Base-by-base conservation (phyloP, 2,888 invertebrate species). In the Andrena dorsata region DNA sequence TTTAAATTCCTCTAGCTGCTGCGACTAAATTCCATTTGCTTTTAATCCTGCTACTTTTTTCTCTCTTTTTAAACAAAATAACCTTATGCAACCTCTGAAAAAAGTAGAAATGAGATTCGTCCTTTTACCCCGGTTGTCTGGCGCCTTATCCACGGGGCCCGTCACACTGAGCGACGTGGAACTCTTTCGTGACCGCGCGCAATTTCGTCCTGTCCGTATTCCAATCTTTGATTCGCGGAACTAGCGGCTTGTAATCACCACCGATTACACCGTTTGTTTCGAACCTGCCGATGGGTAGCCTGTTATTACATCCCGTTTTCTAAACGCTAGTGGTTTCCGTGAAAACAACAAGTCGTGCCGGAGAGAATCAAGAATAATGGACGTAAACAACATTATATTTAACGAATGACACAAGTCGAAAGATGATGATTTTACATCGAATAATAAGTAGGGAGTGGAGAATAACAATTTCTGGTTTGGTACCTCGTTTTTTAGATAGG, bases 71-170 rank as follows among this genome's bases (percentile, higher is more conserved):
- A 41, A 35, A 47, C 63, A 49, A 64, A 70, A 71, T 47, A 47
- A 56, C 30, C 58, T n/a, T 32, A 23, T 32, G 26, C 26, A 76
- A 71, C 32, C 64, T 58, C 64, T 5, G 32, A 30, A 26, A 26
- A 47, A 58, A 20, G 32, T 47, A 49, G 51, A 71, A 71, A 76
- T 35, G 76, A 71, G 64, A 60, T 76, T 58, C 69, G 56, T 58
- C 47, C 64, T 56, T 76, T 26, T 41, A 58, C 49, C 41, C 26
- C 16, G n/a, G 63, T 41, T 58, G 56, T 56, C 47, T 2, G 23
- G 4, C 20, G 56, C 32, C 13, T 23, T n/a, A 53, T 7, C 23
- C 56, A 26, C 56, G 26, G 0, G 13, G 4, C 56, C n/a, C 56
- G 30, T 56, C 47, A 26, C 2, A 47, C 23, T 8, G 32, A 53